Evolutionary conservation across 23 tunicate species (phyloP).

Genomic region (Trididemnum miniatum): DNA sequence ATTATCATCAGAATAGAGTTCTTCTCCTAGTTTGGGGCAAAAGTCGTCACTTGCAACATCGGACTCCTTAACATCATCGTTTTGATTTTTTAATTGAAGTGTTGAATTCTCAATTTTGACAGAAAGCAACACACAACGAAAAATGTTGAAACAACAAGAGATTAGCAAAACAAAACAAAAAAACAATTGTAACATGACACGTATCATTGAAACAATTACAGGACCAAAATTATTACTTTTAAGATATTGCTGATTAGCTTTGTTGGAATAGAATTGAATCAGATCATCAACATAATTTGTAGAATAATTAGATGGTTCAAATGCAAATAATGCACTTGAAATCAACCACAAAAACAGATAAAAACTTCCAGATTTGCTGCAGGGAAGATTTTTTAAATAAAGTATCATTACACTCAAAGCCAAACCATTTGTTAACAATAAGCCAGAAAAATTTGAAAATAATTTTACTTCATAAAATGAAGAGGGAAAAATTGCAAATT

Average conservation of each 20-base stretch:
- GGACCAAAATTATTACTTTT: not conserved
- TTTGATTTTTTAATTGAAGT: not conserved
- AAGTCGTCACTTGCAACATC: not conserved
- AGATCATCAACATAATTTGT: not conserved
- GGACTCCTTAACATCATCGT: not conserved
- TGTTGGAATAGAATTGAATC: not conserved
- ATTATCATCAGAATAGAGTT: not conserved
- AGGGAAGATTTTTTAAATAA: not conserved
- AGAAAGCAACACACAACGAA: not conserved
- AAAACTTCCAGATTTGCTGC: not conserved
- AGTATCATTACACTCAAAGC: not conserved
- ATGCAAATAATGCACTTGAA: not conserved
- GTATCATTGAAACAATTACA: not conserved
- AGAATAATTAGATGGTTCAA: not conserved
- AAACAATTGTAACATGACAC: not conserved
- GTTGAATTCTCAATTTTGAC: not conserved
- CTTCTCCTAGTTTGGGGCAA: not conserved
- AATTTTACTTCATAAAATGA: not conserved
- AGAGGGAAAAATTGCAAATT: not conserved
- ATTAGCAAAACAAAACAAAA: not conserved
- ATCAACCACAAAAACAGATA: not conserved
- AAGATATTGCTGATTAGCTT: not conserved
- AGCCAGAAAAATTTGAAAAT: not conserved
- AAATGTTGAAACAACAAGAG: not conserved
- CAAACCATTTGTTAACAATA: not conserved